These are phyloP conservation scores for Myotis brandtii DNA, from an alignment of 2,113 vertebrate species.

Conservation along the genomic window DNA sequence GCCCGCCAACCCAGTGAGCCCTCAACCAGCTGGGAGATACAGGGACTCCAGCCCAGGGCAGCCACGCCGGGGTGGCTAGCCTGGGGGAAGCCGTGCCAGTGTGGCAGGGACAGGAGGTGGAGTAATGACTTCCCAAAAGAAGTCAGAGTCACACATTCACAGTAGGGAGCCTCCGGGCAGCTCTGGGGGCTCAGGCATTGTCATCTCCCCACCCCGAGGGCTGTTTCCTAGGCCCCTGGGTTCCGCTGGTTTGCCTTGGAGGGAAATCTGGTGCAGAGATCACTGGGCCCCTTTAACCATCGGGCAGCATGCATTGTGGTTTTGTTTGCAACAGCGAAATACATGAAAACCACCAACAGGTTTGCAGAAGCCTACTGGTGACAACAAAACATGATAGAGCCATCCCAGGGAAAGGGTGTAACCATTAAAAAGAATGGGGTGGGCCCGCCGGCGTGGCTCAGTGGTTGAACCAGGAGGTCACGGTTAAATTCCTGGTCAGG, in stretches of 20 bases:
- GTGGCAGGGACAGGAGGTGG: constrained; percentile 11
- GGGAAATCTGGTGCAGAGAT: background rate
- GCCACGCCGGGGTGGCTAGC: background rate
- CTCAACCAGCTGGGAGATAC: background rate
- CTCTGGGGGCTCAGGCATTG: background rate
- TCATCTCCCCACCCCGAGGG: no score
- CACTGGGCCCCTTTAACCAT: background rate
- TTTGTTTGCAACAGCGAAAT: constrained; percentile 12
- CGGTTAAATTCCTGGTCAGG: no score
- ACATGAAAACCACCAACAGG: background rate
- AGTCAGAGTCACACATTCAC: background rate
- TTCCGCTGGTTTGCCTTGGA: background rate
- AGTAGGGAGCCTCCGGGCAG: background rate
- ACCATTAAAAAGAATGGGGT: background rate
- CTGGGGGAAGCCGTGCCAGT: background rate
- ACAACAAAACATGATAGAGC: background rate
- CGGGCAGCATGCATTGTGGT: background rate
- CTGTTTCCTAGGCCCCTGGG: background rate
- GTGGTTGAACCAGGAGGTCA: no score
- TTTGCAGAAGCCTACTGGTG: background rate
- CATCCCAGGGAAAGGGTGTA: background rate
- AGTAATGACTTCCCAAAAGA: background rate
- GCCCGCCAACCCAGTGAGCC: background rate
- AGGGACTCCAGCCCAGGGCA: background rate
- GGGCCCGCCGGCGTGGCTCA: background rate